Base-by-base conservation (phyloP, 2,797 vertebrate genomes). In the Emys orbicularis region DNA sequence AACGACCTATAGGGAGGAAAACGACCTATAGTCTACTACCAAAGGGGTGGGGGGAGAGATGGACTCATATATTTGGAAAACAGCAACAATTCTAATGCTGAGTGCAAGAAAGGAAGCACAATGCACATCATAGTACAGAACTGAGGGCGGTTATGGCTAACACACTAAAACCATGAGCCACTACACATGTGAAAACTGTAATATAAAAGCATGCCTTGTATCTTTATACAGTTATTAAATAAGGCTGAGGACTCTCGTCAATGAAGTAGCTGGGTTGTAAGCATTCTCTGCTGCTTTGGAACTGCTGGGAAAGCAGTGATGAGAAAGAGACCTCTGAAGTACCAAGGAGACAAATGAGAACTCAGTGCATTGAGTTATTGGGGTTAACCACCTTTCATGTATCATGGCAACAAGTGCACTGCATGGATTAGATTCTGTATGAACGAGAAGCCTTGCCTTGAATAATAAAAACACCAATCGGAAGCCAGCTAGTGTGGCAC, bases 401-500 rank as follows among this genome's bases (percentile, higher is more conserved):
- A 57, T 65, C 9, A 52, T 4, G 4, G 94, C 81, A 91, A 81
- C 5, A 2, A 49, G 82, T 16, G 50, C 79, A 77, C 47, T 89
- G 15, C 1, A 72, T 87, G 1, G 6, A 86, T 41, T 44, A 81
- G 86, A 65, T 84, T 82, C 65, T 3, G 53, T 3, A 2, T 16
- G 84, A 90, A 80, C 84, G 65, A 81, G 4, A 0, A 59, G 47
- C 1, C 83, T 79, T n/a, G 44, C 88, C 59, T 37, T 13, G 54
- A 91, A 74, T n/a, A 86, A 85, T 5, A 44, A 80, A 93, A 0
- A 4, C 18, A n/a, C 25, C 86, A 9, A 1, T 1, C 82, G 44
- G 88, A 79, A 84, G 61, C 25, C 85, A 87, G 41, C 19, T 49
- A 59, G 74, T 29, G 91, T 83, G 21, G n/a, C 1, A 59, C 74